Base-by-base conservation (phyloP, 2,797 vertebrate genomes). In the Macrochelys suwanniensis region DNA sequence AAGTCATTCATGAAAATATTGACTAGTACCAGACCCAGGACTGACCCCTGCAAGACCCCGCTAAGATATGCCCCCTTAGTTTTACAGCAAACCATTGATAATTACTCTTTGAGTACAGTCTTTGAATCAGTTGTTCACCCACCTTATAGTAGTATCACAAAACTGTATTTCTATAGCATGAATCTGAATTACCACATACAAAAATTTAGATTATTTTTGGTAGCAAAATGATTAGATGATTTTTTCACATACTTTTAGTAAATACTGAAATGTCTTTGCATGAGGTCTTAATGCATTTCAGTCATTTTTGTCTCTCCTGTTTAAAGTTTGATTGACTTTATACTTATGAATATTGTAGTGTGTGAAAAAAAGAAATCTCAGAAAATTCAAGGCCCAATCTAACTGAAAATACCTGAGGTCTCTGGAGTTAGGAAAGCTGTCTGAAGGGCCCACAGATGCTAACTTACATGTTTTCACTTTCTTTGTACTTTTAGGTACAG, bases 401-500 rank as follows among this genome's bases (percentile, higher is more conserved):
- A 71, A 37, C 10, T 42, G 68, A 71, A 71, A 23, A 37, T 10
- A 71, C 37, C 21, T 25, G 42, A 81, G 57, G 54, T 54, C 42
- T 21, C 7, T 10, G 65, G 51, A 88, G 28, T 26, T 87, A 83
- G 85, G 80, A 85, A 96, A 96, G 16, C 89, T 1, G 80, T 15
- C 11, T 82, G 33, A 17, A 81, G 61, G 51, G 54, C 31, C 19
- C 68, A 86, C 11, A 89, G 90, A 54, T 4, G 5, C 37, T 57
- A 92, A 53, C 2, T 92, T 37, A 71, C 12, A 82, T 1, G 51
- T 25, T 83, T 31, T 28, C 31, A 88, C 88, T 89, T 88, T 90
- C 50, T 88, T 92, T 77, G 26, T 65, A 15, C 56, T 88, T 94
- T 90, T 71, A 88, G 45, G 19, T 88, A 76, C 61, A 89, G 87